phyloP scores from a whole-genome alignment of 2,113 vertebrate species.

The Psilopogon haemacephalus region DNA sequence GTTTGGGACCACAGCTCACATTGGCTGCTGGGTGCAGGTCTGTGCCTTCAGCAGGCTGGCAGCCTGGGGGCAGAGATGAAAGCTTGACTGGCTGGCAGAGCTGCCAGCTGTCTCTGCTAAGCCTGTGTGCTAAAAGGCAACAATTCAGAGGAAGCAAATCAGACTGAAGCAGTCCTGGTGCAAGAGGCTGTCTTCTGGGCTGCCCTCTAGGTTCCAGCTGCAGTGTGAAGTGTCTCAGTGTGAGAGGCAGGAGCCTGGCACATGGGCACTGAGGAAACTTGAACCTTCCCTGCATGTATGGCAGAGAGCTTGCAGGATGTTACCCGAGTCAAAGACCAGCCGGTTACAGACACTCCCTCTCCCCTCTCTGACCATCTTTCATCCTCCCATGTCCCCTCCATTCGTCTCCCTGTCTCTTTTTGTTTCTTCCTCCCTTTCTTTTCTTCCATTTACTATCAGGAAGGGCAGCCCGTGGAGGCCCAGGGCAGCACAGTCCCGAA shows the following conservation, averaged over 20 bases:
- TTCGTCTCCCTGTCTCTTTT: constrained; percentile 70
- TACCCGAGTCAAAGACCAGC: constrained; percentile 59
- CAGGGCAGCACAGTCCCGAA: constrained; percentile 75
- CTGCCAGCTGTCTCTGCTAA: neutral
- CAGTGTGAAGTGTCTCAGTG: neutral
- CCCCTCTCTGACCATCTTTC: constrained; percentile 78
- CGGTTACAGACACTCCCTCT: constrained; percentile 78
- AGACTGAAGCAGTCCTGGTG: rapidly evolving
- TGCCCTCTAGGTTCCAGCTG: neutral
- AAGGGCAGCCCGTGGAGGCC: constrained; percentile 78
- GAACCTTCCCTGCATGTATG: constrained; percentile 52
- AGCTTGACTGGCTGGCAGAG: neutral
- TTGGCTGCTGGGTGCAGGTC: neutral
- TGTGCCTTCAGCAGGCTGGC: constrained; percentile 4
- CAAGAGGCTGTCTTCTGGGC: neutral
- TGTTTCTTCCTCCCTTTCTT: constrained; percentile 66
- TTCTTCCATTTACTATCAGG: constrained; percentile 77
- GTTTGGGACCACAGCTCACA: neutral
- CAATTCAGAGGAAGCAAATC: neutral
- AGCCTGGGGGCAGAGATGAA: neutral
- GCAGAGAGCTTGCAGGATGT: constrained; percentile 43
- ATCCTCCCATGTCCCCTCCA: constrained; percentile 76
- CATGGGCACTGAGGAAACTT: neutral
- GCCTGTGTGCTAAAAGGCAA: neutral
- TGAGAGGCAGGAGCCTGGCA: constrained; percentile 9